phyloP scores from a whole-genome alignment of 2,113 vertebrate genomes.

The Dicerorhinus sumatrensis region DNA sequence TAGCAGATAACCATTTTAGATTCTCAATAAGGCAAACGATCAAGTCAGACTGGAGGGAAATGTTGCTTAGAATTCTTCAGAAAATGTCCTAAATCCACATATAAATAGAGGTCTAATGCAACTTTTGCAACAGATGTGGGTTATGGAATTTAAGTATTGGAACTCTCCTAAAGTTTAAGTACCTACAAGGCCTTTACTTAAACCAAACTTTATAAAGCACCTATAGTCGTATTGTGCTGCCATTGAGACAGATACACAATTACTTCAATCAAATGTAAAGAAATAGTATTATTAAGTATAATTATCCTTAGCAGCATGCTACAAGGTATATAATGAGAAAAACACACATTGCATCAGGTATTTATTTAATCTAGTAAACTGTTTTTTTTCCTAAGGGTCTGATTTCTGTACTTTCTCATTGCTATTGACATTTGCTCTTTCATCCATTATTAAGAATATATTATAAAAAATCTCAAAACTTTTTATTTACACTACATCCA shows the following conservation, averaged over 20 bases:
- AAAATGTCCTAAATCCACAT: neutral
- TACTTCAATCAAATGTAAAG: constrained; percentile 31
- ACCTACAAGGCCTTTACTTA: neutral
- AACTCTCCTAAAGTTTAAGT: neutral
- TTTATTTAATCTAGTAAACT: neutral
- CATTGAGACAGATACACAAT: constrained; percentile 33
- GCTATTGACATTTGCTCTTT: neutral
- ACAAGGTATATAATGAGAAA: neutral
- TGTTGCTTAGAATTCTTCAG: neutral
- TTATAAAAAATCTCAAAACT: neutral
- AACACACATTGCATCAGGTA: neutral
- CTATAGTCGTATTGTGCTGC: neutral
- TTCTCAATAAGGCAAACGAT: neutral
- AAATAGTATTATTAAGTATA: neutral
- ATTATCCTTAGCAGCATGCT: constrained; percentile 25
- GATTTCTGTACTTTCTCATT: neutral
- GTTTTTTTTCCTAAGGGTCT: neutral
- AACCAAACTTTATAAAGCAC: neutral
- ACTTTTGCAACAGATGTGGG: neutral
- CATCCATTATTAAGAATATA: neutral
- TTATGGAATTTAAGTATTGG: neutral
- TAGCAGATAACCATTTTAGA: neutral
- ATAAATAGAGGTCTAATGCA: neutral
- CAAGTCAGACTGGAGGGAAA: neutral
- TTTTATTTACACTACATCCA: neutral